Conservation (phyloP, 2,888 invertebrate species). For the Gymnocheta viridis region DNA sequence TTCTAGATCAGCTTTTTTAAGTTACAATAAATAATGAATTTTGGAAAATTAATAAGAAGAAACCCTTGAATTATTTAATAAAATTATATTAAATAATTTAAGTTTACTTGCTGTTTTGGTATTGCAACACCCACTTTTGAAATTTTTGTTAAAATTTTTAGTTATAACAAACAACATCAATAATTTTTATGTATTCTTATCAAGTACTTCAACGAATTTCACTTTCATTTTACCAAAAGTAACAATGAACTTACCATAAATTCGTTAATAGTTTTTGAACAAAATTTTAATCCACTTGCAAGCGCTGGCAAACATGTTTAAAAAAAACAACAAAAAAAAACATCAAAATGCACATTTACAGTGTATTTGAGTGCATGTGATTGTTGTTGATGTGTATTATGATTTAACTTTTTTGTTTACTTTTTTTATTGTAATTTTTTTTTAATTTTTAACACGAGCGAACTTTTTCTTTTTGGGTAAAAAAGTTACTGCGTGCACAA, state of each 20-base stretch:
- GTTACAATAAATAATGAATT: no score
- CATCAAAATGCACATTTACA: constrained; percentile 40
- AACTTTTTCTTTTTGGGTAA: constrained; percentile 31
- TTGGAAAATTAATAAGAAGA: no score
- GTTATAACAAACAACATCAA: neutral
- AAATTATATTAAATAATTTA: no score
- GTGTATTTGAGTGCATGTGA: neutral
- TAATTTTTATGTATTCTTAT: constrained; percentile 32
- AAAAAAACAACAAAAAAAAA: no score
- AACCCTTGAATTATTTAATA: no score
- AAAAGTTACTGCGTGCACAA: constrained; percentile 27
- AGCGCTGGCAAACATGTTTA: neutral
- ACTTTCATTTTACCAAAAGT: constrained; percentile 52
- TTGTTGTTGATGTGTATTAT: constrained; percentile 11
- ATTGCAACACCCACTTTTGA: neutral
- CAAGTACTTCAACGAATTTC: constrained; percentile 44
- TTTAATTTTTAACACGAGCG: neutral
- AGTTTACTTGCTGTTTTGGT: no score
- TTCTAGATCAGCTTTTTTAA: no score
- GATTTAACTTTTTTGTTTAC: constrained; percentile 20
- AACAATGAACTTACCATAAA: constrained; percentile 31
- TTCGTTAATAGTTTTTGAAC: neutral
- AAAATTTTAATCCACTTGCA: constrained; percentile 38
- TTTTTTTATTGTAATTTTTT: neutral
- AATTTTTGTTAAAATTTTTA: neutral